Evolutionary conservation across 2,113 vertebrate genomes (phyloP).

Genomic region (Corythornis vintsioides): DNA sequence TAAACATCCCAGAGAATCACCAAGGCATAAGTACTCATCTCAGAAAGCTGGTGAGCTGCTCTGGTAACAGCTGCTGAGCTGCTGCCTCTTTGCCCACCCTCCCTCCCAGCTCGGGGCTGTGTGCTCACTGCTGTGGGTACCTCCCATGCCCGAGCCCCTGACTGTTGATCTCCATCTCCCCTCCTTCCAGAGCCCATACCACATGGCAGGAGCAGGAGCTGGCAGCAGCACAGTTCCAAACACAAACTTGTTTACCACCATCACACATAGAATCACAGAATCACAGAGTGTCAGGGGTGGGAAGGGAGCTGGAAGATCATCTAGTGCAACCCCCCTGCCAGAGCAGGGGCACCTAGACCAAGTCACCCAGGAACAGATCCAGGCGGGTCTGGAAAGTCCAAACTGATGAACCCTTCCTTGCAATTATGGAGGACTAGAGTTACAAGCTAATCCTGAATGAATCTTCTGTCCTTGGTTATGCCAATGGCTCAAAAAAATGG

Average conservation of each 20-base stretch:
- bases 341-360: no score
- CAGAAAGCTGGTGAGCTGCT: neutral
- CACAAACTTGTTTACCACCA: neutral
- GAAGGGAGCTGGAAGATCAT: no score
- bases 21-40: neutral
- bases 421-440: neutral
- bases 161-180: accelerated
- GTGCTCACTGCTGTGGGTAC: accelerated
- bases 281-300: no score
- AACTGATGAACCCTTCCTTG: neutral
- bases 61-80: neutral
- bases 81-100: neutral
- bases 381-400: neutral
- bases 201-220: neutral
- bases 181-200: neutral
- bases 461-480: neutral
- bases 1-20: neutral
- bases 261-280: no score
- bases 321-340: no score
- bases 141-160: accelerated
- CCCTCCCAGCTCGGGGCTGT: neutral
- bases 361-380: no score
- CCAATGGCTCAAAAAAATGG: neutral
- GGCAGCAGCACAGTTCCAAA: accelerated
- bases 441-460: neutral